Base-by-base conservation (phyloP, 2,888 invertebrate species). In the Cremastinae sp. region DNA sequence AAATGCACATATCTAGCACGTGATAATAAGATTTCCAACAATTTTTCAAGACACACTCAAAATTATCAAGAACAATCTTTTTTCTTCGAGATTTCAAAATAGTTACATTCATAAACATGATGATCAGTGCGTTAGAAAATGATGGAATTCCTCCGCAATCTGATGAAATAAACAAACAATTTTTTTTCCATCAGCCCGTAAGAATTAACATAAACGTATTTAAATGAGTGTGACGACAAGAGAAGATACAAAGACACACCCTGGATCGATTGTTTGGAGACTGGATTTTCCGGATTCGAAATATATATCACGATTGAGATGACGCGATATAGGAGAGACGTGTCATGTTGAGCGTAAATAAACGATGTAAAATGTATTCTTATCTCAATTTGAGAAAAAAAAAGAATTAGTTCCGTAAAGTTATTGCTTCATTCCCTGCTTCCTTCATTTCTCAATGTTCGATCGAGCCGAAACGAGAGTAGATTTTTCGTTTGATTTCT, bases 1-100 rank as follows among this genome's bases (percentile, higher is more conserved):
- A 84, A 86, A 86, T 87, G 87, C 87, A 87, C 88, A 28, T 28
- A n/a, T n/a, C n/a, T n/a, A n/a, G n/a, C n/a, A n/a, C n/a, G n/a
- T 75, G 71, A 74, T 74, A 81, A n/a, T 76, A 79, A 78, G 80
- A 79, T 79, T 68, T 77, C 79, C 56, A n/a, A n/a, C n/a, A 68
- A 58, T 75, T 74, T 65, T 77, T 70, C 2, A 28, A 28, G 28
- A 5, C 28, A 3, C 5, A 28, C 28, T 28, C 5, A 28, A 28
- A 28, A 28, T 28, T 28, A 2, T 28, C 2, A 2, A 3, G 28
- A 28, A 28, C 5, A 28, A 28, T 28, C 5, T 28, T 28, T 28
- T 28, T 3, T 28, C 28, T n/a, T n/a, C 2, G 5, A 5, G 28
- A 28, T 28, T 2, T 28, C 28, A 28, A 28, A 28, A 28, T 5